These are phyloP conservation scores for Mylabris sibirica DNA, from an alignment of 2,888 invertebrate genomes.

Conservation along the genomic window DNA sequence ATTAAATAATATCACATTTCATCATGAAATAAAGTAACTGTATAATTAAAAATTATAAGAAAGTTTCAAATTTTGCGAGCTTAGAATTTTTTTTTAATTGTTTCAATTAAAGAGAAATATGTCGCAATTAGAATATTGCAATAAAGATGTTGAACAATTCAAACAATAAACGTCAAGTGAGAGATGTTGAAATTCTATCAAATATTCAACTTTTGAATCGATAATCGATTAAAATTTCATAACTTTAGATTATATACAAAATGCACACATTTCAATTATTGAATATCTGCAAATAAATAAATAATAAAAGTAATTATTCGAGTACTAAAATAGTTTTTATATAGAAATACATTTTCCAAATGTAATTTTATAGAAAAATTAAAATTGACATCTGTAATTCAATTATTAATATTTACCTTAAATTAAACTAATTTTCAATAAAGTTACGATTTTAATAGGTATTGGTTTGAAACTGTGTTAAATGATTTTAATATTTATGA, in stretches of 20 bases:
- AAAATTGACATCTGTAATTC: background rate
- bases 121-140: background rate
- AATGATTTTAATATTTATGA: conserved; percentile 29
- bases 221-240: background rate
- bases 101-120: background rate
- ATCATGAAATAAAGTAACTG: no score
- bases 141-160: background rate
- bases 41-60: no score
- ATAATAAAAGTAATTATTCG: background rate
- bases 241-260: background rate
- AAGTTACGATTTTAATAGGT: background rate
- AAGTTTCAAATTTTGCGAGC: no score
- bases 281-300: background rate
- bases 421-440: background rate
- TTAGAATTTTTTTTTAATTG: no score
- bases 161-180: background rate
- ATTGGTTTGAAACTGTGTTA: background rate
- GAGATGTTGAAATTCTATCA: background rate
- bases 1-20: no score
- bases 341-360: background rate
- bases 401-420: background rate
- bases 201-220: background rate
- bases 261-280: background rate
- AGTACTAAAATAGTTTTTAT: background rate
- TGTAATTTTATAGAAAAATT: background rate